Conservation (phyloP, 2,888 invertebrate species). For the Blera fallax region DNA sequence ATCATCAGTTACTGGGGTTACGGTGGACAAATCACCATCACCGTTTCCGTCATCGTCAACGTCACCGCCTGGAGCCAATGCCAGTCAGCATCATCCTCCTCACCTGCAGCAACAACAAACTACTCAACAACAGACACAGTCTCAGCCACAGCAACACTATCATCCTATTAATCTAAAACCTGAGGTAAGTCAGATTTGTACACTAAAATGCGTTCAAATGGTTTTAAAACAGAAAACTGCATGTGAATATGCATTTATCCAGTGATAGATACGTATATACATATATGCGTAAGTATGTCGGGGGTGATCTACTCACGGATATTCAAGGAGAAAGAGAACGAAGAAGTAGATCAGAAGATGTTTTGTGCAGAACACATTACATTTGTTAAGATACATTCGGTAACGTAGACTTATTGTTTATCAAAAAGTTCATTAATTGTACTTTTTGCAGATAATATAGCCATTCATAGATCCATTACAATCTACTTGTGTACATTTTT, state of each 20-base stretch:
- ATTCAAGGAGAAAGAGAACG: too few relatives aligned
- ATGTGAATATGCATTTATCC: too few relatives aligned
- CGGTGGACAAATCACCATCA: constrained; percentile 73
- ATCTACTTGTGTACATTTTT: too few relatives aligned
- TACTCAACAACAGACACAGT: constrained; percentile 46
- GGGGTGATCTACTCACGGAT: background rate
- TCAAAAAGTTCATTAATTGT: too few relatives aligned
- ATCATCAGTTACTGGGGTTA: constrained; percentile 74
- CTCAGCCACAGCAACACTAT: constrained; percentile 67
- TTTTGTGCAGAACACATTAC: too few relatives aligned
- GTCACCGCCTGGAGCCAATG: constrained; percentile 63
- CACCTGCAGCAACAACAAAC: constrained; percentile 61
- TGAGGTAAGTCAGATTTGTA: constrained; percentile 74
- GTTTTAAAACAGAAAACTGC: background rate
- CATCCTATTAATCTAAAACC: constrained; percentile 76
- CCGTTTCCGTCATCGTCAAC: constrained; percentile 73
- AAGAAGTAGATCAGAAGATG: too few relatives aligned
- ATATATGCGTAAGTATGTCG: too few relatives aligned
- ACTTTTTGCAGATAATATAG: too few relatives aligned
- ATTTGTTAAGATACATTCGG: too few relatives aligned
- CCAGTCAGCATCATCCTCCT: constrained; percentile 63
- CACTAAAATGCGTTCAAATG: background rate
- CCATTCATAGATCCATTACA: too few relatives aligned
- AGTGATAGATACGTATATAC: too few relatives aligned
- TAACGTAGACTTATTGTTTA: too few relatives aligned